Evolutionary conservation across 2,113 vertebrate genomes (phyloP).

Genomic region (Cisticola juncidis): DNA sequence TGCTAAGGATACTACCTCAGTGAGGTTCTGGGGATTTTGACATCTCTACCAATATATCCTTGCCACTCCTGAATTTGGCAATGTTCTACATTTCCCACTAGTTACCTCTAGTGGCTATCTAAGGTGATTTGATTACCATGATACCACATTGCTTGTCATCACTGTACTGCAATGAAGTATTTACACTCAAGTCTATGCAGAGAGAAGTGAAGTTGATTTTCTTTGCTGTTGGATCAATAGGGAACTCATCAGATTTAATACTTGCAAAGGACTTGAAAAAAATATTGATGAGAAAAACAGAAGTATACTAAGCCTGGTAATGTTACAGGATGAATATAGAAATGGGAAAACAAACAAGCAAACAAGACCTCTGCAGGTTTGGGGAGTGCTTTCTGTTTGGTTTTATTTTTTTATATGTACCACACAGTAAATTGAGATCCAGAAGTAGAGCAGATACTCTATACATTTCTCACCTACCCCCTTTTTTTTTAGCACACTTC

Average conservation of each 20-base stretch:
- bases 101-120: not conserved
- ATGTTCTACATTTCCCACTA: not conserved
- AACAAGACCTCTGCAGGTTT: not conserved
- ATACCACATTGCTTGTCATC: not conserved
- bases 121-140: not conserved
- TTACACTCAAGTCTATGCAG: not conserved
- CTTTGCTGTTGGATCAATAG: not conserved
- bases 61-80: not conserved
- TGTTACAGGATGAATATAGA: not conserved
- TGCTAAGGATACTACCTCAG: not conserved
- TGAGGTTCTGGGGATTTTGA: not conserved
- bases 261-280: not conserved
- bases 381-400: not conserved
- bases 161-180: not conserved
- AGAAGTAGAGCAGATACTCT: not conserved
- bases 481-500: not conserved
- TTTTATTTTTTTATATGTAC: not conserved
- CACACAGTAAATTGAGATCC: not conserved
- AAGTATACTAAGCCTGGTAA: not conserved
- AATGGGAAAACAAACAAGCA: not conserved
- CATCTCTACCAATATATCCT: not conserved
- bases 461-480: not conserved
- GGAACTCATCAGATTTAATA: not conserved
- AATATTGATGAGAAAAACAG: not conserved
- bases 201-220: not conserved